Conservation (phyloP, 2,797 vertebrate genomes). For the Rachycentron canadum region DNA sequence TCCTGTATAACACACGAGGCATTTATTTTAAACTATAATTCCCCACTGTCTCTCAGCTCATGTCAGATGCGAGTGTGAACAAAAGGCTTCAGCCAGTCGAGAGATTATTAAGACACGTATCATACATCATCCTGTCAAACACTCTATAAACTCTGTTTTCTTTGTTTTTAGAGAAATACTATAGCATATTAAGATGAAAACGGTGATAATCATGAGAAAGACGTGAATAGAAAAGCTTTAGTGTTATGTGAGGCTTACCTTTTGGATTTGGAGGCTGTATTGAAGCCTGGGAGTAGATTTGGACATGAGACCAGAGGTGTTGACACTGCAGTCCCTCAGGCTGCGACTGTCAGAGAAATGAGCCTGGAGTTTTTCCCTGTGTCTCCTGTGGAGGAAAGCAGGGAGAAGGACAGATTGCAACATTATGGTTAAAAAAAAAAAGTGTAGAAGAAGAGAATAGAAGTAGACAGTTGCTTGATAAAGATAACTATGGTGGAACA, state of each 20-base stretch:
- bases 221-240: conserved; percentile 21
- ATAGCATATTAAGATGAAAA: conserved; percentile 20
- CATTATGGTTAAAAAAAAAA: background rate
- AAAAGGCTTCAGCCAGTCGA: conserved; percentile 61
- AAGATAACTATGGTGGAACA: background rate
- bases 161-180: conserved; percentile 2
- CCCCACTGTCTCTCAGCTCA: conserved; percentile 46
- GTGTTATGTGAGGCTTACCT: conserved; percentile 54
- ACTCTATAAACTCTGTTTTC: conserved; percentile 20
- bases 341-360: conserved; percentile 85
- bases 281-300: conserved; percentile 80
- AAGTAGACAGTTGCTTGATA: conserved; percentile 1
- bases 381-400: conserved; percentile 65
- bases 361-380: conserved; percentile 84
- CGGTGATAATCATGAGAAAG: conserved; percentile 27
- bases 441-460: background rate
- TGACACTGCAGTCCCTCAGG: conserved; percentile 84
- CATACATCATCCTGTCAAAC: conserved; percentile 65
- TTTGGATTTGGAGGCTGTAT: conserved; percentile 75
- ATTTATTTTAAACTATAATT: conserved; percentile 62
- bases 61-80: conserved; percentile 61
- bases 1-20: conserved; percentile 39
- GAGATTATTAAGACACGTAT: conserved; percentile 62
- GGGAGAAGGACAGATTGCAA: conserved; percentile 8
- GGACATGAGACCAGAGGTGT: conserved; percentile 82